These are phyloP conservation scores for Vanessa tameamea DNA, from an alignment of 1,140 invertebrate species.

Conservation along the genomic window DNA sequence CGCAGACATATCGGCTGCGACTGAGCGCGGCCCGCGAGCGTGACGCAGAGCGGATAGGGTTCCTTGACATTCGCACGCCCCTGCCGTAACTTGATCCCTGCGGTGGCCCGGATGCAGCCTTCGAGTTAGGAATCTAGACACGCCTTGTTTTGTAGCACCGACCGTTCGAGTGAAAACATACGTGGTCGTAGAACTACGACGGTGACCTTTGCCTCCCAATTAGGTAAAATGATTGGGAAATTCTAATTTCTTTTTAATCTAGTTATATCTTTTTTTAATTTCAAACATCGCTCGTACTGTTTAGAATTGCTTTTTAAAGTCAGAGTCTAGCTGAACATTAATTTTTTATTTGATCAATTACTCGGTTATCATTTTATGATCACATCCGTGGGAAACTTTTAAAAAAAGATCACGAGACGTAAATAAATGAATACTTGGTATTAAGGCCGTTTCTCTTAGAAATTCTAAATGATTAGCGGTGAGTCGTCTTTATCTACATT, in stretches of 20 bases:
- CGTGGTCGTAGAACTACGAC: conserved; percentile 46
- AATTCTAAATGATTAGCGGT: conserved; percentile 30
- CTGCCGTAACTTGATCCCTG: conserved; percentile 69
- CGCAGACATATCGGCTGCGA: conserved; percentile 73
- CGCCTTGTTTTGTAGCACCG: conserved; percentile 52
- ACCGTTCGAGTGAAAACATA: conserved; percentile 53
- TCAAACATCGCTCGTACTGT: not conserved
- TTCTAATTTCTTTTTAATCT: conserved; percentile 20
- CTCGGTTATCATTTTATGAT: conserved; percentile 61
- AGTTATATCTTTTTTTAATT: conserved; percentile 4
- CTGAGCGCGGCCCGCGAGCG: conserved; percentile 46
- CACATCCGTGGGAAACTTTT: conserved; percentile 67
- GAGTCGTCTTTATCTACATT: conserved; percentile 6
- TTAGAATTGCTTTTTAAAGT: conserved; percentile 26
- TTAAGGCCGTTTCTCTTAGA: conserved; percentile 67
- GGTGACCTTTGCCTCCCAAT: conserved; percentile 63
- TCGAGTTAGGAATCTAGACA: conserved; percentile 72
- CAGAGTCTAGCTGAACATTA: conserved; percentile 30
- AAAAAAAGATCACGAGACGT: conserved; percentile 64
- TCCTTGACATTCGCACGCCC: conserved; percentile 78
- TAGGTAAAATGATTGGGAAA: conserved; percentile 56
- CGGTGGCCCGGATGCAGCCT: conserved; percentile 75
- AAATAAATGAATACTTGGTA: conserved; percentile 64
- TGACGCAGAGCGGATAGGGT: conserved; percentile 54
- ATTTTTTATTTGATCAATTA: conserved; percentile 53